Percentiles rank a stretch among this genome's conserved stretches.
Evolutionary conservation across 2,113 vertebrate species (phyloP).

Genomic region (Forbesichthys papilliferus): DNA sequence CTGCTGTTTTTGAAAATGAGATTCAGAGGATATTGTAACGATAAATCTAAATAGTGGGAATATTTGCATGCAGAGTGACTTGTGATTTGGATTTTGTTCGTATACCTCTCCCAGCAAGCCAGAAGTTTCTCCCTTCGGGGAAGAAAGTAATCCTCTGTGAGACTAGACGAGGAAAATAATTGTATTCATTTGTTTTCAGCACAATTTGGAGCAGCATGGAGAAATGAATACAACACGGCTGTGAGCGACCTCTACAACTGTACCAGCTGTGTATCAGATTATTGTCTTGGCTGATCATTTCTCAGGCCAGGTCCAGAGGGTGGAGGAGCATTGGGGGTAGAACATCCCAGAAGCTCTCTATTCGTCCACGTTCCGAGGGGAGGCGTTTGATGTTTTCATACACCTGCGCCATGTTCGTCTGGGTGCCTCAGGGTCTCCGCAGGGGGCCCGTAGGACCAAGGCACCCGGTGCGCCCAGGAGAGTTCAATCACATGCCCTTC

Average conservation of each 20-base stretch:
- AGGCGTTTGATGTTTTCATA: constrained; percentile 73
- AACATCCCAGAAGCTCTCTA: constrained; percentile 36
- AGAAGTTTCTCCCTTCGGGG: constrained; percentile 21
- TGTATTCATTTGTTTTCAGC: constrained; percentile 14
- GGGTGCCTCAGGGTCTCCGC: constrained; percentile 9
- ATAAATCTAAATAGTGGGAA: constrained; percentile 32
- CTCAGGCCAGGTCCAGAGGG: constrained; percentile 12
- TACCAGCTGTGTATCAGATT: background rate
- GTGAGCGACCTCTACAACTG: constrained; percentile 26
- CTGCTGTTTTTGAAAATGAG: constrained; percentile 26
- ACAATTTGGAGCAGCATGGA: background rate
- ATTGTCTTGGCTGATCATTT: constrained; percentile 21
- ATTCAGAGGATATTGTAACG: constrained; percentile 21
- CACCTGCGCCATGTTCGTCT: constrained; percentile 56
- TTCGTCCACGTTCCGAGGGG: constrained; percentile 45
- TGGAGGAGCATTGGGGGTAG: background rate
- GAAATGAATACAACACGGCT: background rate
- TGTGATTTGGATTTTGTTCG: constrained; percentile 19
- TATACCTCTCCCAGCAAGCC: constrained; percentile 30
- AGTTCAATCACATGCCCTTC: constrained; percentile 69
- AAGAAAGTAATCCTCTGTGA: constrained; percentile 22
- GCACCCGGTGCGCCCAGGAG: constrained; percentile 42
- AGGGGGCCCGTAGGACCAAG: constrained; percentile 24
- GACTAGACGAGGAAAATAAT: constrained; percentile 14
- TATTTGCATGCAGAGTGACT: constrained; percentile 16